Percentiles rank a stretch among this genome's conserved stretches.
phyloP scores from a whole-genome alignment of 2,113 vertebrate species.

The Gambusia holbrooki region DNA sequence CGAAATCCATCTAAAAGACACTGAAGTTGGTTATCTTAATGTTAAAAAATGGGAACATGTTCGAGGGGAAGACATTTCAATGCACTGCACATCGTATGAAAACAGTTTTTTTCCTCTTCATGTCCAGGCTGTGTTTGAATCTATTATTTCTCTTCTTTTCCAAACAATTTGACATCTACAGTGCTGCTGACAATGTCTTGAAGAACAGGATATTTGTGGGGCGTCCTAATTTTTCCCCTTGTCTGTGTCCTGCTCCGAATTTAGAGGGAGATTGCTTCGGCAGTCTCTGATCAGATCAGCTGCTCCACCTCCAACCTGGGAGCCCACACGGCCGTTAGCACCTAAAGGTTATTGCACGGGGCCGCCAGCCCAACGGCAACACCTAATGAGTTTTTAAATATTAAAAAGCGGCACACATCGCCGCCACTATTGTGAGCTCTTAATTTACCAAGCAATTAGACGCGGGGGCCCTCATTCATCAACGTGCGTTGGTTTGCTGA shows the following conservation, averaged over 20 bases:
- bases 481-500: slow-evolving; percentile 91
- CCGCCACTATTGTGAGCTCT: slow-evolving; percentile 94
- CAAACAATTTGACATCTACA: too few species aligned
- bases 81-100: too few species aligned
- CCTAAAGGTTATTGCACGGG: slow-evolving; percentile 67
- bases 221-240: background rate
- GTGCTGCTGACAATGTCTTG: too few species aligned
- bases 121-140: too few species aligned
- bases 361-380: slow-evolving; percentile 83
- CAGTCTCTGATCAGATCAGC: slow-evolving; percentile 31
- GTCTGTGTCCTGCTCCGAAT: background rate
- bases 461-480: slow-evolving; percentile 94
- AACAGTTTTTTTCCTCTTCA: too few species aligned
- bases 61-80: too few species aligned
- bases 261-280: background rate
- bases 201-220: too few species aligned
- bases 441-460: slow-evolving; percentile 99
- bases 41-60: too few species aligned
- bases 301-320: slow-evolving; percentile 34
- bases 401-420: slow-evolving; percentile 93
- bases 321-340: slow-evolving; percentile 51
- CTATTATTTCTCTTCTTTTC: too few species aligned
- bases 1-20: too few species aligned
- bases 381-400: slow-evolving; percentile 99
- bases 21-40: too few species aligned